phyloP scores from a whole-genome alignment of 2,113 vertebrate species.

The Ammodytes dubius region DNA sequence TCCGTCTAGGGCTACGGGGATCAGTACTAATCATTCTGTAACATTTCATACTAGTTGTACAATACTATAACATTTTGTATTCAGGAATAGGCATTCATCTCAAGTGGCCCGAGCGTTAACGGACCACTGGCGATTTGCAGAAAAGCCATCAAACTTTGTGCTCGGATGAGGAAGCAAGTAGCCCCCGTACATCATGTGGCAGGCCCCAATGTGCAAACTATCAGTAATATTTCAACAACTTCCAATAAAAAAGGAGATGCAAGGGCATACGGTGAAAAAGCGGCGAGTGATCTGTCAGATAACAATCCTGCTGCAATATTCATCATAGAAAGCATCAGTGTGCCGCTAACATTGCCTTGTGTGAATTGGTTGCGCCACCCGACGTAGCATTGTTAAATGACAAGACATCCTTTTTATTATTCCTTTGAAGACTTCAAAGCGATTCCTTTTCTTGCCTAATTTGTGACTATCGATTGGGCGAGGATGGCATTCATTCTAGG shows the following conservation, averaged over 20 bases:
- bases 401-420: slow-evolving; percentile 24
- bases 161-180: slow-evolving; percentile 9
- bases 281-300: slow-evolving; percentile 26
- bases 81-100: slow-evolving; percentile 17
- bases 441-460: slow-evolving; percentile 41
- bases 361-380: slow-evolving; percentile 30
- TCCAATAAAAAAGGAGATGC: slow-evolving; percentile 3
- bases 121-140: slow-evolving; percentile 17
- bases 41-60: slow-evolving; percentile 44
- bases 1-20: slow-evolving; percentile 45
- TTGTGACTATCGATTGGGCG: slow-evolving; percentile 28
- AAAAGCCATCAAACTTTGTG: slow-evolving; percentile 32
- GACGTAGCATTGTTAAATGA: slow-evolving; percentile 31
- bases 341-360: slow-evolving; percentile 41
- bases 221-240: slow-evolving; percentile 31
- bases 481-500: background rate
- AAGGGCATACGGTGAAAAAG: slow-evolving; percentile 29
- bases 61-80: slow-evolving; percentile 36
- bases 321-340: slow-evolving; percentile 37
- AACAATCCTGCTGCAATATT: slow-evolving; percentile 62
- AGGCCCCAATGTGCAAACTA: slow-evolving; percentile 3
- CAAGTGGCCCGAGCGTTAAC: background rate
- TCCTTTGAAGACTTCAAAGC: slow-evolving; percentile 42
- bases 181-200: background rate
- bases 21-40: slow-evolving; percentile 62